These are phyloP conservation scores for Chiloscyllium punctatum DNA, from an alignment of 2,797 vertebrate genomes.

Conservation along the genomic window DNA sequence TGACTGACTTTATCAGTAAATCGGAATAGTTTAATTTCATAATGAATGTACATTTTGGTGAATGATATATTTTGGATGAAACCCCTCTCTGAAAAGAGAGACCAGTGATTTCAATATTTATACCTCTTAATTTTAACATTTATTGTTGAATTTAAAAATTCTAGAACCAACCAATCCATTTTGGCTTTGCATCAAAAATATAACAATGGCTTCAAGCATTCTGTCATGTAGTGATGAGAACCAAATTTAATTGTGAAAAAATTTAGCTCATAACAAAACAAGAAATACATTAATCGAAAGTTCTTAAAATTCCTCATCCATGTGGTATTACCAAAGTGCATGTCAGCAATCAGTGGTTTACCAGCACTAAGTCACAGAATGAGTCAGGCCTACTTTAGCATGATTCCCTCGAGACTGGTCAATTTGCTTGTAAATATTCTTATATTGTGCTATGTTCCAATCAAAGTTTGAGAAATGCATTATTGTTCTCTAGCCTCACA, in stretches of 20 bases:
- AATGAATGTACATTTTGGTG: neutral
- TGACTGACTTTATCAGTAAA: neutral
- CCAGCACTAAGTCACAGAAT: neutral
- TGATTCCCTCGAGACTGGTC: neutral
- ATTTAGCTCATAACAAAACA: neutral
- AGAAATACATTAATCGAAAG: neutral
- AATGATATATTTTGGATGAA: too few species aligned
- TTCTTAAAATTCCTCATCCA: neutral
- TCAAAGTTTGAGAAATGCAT: too few species aligned
- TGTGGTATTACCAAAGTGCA: neutral
- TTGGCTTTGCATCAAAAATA: neutral
- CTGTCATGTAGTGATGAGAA: neutral
- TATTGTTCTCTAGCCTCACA: too few species aligned
- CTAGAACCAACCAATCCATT: neutral
- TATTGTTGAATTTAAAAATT: neutral
- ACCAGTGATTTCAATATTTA: neutral
- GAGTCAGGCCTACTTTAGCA: neutral
- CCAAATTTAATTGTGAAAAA: neutral
- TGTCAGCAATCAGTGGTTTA: neutral
- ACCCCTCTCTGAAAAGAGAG: neutral
- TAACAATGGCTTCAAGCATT: neutral
- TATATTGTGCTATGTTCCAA: neutral
- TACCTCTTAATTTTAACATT: neutral
- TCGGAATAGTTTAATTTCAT: neutral
- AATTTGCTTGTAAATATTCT: neutral